Percentiles rank a stretch among this genome's conserved stretches.
Evolutionary conservation across 2,113 vertebrate genomes (phyloP).

Genomic region (Maylandia zebra): DNA sequence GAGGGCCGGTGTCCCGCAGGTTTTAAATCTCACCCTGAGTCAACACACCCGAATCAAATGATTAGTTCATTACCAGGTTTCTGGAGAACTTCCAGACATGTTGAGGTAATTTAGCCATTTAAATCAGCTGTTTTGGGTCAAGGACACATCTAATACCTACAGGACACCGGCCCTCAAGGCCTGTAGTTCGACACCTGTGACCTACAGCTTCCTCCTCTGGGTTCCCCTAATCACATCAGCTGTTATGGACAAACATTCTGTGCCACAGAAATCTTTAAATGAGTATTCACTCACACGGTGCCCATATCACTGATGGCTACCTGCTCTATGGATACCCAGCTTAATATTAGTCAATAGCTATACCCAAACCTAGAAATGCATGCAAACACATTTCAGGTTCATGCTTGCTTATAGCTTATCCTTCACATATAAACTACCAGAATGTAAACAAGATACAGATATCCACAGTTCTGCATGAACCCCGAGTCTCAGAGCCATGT

Average conservation of each 20-base stretch:
- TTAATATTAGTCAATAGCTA: not conserved
- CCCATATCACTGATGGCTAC: not conserved
- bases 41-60: not conserved
- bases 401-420: not conserved
- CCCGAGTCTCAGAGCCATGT: not conserved
- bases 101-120: not conserved
- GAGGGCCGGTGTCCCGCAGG: rapidly evolving
- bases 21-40: not conserved
- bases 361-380: not conserved
- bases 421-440: not conserved
- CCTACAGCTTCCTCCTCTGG: not conserved
- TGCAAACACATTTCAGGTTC: not conserved
- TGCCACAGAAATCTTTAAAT: not conserved
- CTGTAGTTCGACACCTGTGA: not conserved
- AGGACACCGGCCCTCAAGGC: not conserved
- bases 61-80: not conserved
- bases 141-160: not conserved
- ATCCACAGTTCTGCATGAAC: not conserved
- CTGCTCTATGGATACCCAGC: not conserved
- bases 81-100: not conserved
- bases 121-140: not conserved
- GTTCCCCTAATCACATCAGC: not conserved
- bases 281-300: not conserved
- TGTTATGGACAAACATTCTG: not conserved
- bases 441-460: not conserved